phyloP scores from a whole-genome alignment of 2,888 invertebrate species.

The Xanthorhoe designata region DNA sequence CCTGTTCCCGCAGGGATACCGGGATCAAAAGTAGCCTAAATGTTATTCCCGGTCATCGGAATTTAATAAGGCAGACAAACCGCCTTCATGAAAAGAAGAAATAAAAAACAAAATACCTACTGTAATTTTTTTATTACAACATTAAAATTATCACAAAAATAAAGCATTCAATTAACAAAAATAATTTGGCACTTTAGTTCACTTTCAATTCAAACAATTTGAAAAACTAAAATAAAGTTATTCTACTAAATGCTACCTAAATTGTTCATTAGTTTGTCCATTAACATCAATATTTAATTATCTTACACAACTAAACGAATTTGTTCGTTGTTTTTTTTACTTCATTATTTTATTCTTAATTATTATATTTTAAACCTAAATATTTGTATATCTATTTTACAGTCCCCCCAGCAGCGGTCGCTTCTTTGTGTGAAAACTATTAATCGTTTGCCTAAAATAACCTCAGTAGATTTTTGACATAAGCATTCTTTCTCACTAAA shows the following conservation, averaged over 20 bases:
- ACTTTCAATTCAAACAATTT: constrained; percentile 22
- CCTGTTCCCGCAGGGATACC: too few relatives aligned
- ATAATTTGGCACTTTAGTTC: constrained; percentile 46
- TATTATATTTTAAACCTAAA: background rate
- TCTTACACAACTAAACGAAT: background rate
- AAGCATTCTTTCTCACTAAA: too few relatives aligned
- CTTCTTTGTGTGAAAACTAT: background rate
- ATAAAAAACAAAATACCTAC: constrained; percentile 6
- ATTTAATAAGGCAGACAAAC: too few relatives aligned
- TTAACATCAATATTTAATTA: background rate
- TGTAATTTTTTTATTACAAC: constrained; percentile 27
- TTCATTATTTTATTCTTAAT: background rate
- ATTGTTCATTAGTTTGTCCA: constrained; percentile 30
- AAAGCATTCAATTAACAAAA: constrained; percentile 29
- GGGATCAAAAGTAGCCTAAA: too few relatives aligned
- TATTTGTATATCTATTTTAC: background rate
- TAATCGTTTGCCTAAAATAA: too few relatives aligned
- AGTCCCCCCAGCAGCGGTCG: background rate
- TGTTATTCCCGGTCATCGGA: too few relatives aligned
- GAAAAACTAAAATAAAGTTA: constrained; percentile 34
- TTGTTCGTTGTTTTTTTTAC: background rate
- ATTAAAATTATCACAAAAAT: constrained; percentile 26
- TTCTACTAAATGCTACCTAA: constrained; percentile 42
- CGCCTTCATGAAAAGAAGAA: too few relatives aligned
- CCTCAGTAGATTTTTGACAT: too few relatives aligned